These are phyloP conservation scores for human (Homo sapiens) DNA, from an alignment of 2,113 vertebrate genomes.

Conservation along the genomic window DNA sequence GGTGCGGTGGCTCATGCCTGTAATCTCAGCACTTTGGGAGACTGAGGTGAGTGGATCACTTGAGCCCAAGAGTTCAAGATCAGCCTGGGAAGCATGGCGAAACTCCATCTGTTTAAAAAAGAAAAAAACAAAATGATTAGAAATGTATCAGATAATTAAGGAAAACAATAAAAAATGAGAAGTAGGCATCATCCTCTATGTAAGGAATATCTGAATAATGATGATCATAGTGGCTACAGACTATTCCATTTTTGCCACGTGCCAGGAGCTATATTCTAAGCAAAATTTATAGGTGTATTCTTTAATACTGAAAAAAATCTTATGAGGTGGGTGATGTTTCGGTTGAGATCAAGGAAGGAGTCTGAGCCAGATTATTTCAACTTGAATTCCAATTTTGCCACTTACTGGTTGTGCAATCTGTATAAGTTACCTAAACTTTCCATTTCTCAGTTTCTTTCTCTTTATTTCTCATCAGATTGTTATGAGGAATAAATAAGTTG, in stretches of 20 bases:
- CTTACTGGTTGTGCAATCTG: not conserved
- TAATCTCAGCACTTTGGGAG: no score
- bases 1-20: no score
- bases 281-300: not conserved
- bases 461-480: not conserved
- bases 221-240: not conserved
- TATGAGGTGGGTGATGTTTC: not conserved
- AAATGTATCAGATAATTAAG: not conserved
- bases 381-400: not conserved
- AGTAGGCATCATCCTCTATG: not conserved
- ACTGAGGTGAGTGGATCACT: no score
- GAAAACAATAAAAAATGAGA: not conserved
- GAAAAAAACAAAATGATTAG: not conserved
- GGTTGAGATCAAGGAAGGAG: not conserved
- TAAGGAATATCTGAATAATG: not conserved
- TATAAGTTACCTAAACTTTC: not conserved
- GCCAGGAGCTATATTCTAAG: not conserved
- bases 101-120: no score
- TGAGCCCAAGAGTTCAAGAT: no score
- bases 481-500: not conserved
- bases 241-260: not conserved
- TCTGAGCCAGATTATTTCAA: not conserved
- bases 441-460: not conserved
- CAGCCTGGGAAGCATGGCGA: no score
- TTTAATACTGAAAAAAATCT: not conserved